A percentile compares a stretch with the other conserved stretches of the same genome.
phyloP scores from a whole-genome alignment of 2,797 vertebrate genomes.

The Vireo griseus region DNA sequence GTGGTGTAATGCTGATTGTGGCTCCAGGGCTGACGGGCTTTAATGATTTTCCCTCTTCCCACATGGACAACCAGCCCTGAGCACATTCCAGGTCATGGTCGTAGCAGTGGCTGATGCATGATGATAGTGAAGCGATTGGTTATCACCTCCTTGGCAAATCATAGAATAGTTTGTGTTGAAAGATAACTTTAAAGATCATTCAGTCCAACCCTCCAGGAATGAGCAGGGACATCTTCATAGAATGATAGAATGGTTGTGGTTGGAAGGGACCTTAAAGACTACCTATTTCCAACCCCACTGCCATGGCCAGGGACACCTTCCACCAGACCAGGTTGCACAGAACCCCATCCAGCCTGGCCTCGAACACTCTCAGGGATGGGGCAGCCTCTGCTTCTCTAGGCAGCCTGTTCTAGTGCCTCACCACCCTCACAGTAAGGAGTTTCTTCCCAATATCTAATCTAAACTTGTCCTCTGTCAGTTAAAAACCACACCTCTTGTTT shows the following conservation, averaged over 20 bases:
- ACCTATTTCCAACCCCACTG: neutral
- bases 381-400: neutral
- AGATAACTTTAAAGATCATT: neutral
- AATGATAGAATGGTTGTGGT: neutral
- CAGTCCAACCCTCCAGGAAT: neutral
- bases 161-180: neutral
- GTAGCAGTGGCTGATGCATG: rapidly evolving
- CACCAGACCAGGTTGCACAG: neutral
- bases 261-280: neutral
- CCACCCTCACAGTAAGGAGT: neutral
- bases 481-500: neutral
- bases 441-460: neutral
- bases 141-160: neutral
- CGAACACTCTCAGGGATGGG: neutral
- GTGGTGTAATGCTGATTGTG: neutral
- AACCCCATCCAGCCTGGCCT: neutral
- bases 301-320: neutral
- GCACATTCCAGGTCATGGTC: neutral
- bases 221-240: neutral
- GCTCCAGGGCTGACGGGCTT: neutral
- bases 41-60: neutral
- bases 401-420: neutral
- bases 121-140: neutral
- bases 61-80: neutral
- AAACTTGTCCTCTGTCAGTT: neutral